A percentile compares a stretch with the other conserved stretches of the same genome.
phyloP scores from a whole-genome alignment of 1,140 invertebrate species.

The Triops longicaudatus region DNA sequence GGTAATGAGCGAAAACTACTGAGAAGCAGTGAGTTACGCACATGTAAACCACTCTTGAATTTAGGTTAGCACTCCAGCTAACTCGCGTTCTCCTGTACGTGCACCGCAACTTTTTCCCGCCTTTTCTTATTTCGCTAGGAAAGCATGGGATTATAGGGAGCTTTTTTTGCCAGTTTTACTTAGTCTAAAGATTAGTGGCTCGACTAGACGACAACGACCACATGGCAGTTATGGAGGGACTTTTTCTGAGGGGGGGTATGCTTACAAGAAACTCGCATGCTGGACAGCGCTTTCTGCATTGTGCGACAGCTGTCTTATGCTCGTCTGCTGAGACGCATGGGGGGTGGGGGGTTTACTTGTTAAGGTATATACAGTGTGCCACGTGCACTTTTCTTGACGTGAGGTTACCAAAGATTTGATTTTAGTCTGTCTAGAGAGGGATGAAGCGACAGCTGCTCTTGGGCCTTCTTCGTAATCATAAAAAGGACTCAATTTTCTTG shows the following conservation, averaged over 20 bases:
- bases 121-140: no score
- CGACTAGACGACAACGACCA: background rate
- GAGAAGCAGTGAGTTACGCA: no score
- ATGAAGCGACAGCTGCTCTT: slow-evolving; percentile 8
- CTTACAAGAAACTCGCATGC: background rate
- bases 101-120: no score
- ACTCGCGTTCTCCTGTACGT: no score
- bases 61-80: no score
- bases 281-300: background rate
- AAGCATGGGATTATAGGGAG: background rate
- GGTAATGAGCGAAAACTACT: no score
- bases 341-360: background rate
- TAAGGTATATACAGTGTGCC: background rate
- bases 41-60: no score
- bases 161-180: background rate
- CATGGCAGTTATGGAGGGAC: background rate
- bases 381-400: background rate
- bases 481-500: slow-evolving; percentile 11
- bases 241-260: no score
- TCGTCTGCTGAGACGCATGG: background rate
- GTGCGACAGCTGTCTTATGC: background rate
- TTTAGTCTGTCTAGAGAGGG: background rate
- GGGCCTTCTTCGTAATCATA: slow-evolving; percentile 3
- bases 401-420: background rate
- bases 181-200: background rate